Percentiles rank a stretch among this genome's conserved stretches.
Evolutionary conservation across 2,113 vertebrate genomes (phyloP).

Genomic region (Sturnira hondurensis): DNA sequence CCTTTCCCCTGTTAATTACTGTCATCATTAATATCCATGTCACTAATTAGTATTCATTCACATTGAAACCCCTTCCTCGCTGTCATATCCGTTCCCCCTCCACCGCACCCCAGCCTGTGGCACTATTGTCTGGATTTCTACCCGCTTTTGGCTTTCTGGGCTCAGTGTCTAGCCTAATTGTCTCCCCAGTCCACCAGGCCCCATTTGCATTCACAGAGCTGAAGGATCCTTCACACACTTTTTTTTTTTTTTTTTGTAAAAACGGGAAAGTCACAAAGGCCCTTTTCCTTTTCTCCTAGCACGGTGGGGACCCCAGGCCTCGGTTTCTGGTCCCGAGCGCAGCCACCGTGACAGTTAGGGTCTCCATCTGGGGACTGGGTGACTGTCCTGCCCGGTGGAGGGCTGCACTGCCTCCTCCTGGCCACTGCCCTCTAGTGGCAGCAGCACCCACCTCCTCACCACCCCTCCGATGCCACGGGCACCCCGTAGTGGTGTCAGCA

Average conservation of each 20-base stretch:
- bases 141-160: not conserved
- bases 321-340: not conserved
- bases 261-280: not conserved
- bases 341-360: not conserved
- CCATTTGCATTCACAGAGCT: not conserved
- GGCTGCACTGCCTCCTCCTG: accelerated
- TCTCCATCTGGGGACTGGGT: not conserved
- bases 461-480: accelerated
- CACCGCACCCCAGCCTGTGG: constrained; percentile 39
- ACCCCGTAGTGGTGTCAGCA: not conserved
- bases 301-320: not conserved
- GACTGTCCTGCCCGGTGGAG: not conserved
- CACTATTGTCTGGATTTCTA: constrained; percentile 49
- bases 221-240: not conserved
- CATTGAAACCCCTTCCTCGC: constrained; percentile 76
- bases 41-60: constrained; percentile 85
- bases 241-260: not conserved
- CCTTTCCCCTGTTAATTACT: constrained; percentile 85
- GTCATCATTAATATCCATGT: constrained; percentile 83
- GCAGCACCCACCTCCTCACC: accelerated
- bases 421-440: not conserved
- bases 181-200: not conserved
- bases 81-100: constrained; percentile 35
- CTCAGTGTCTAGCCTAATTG: not conserved
- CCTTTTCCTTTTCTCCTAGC: not conserved